These are phyloP conservation scores for Meandrusa payeni DNA, from an alignment of 2,888 invertebrate species.

Conservation along the genomic window DNA sequence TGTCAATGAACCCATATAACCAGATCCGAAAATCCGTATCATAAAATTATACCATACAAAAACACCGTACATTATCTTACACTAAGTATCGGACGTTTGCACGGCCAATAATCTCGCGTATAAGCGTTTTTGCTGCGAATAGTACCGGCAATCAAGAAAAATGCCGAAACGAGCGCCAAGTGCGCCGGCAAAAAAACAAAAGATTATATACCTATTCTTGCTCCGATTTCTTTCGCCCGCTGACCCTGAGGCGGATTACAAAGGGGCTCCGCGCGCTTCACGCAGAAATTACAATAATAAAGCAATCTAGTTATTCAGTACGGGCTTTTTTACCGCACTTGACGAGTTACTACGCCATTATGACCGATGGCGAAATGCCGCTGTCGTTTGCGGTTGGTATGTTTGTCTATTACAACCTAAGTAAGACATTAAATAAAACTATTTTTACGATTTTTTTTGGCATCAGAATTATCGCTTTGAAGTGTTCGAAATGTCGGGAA, in stretches of 20 bases:
- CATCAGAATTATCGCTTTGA: too few relatives aligned
- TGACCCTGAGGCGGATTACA: conserved; percentile 23
- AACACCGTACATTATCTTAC: conserved; percentile 3
- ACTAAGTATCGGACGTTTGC: conserved; percentile 11
- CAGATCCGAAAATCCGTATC: conserved; percentile 5
- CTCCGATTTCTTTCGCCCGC: conserved; percentile 15
- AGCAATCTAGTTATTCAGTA: conserved; percentile 21
- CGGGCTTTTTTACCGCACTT: conserved; percentile 13
- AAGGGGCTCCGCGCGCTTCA: conserved; percentile 13
- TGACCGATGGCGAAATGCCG: conserved; percentile 2
- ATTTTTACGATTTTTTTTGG: too few relatives aligned
- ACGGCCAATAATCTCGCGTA: conserved; percentile 7
- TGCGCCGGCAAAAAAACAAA: conserved; percentile 17
- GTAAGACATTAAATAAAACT: too few relatives aligned
- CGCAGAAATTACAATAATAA: conserved; percentile 23
- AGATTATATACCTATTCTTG: conserved; percentile 17
- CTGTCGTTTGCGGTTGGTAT: conserved; percentile 8
- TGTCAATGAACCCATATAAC: neutral
- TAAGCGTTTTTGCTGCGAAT: conserved; percentile 6
- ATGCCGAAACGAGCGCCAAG: conserved; percentile 12
- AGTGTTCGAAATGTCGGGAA: too few relatives aligned
- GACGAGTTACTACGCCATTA: conserved; percentile 14
- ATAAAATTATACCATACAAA: conserved; percentile 9
- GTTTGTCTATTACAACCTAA: too few relatives aligned
- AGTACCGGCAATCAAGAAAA: conserved; percentile 15